A percentile compares a stretch with the other conserved stretches of the same genome.
These are phyloP conservation scores for Aspidiotus destructor DNA, from an alignment of 2,888 invertebrate genomes.

Conservation along the genomic window DNA sequence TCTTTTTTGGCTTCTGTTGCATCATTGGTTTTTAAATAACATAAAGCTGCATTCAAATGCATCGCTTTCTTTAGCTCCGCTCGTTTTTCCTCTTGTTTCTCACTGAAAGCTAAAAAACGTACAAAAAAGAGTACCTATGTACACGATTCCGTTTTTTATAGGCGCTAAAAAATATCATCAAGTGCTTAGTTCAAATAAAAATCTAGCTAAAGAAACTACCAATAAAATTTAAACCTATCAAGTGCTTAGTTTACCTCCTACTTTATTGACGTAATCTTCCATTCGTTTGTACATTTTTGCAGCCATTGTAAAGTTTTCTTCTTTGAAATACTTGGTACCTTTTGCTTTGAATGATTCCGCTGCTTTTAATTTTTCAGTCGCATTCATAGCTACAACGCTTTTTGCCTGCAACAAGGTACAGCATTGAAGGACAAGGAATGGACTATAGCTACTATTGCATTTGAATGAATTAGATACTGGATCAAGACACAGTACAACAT, in stretches of 20 bases:
- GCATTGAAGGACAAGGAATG: no score
- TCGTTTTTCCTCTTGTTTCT: slow-evolving; percentile 45
- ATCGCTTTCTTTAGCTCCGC: slow-evolving; percentile 56
- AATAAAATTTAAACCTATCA: no score
- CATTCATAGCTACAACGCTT: slow-evolving; percentile 72
- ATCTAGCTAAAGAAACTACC: no score
- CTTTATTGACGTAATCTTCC: slow-evolving; percentile 52
- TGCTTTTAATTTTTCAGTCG: slow-evolving; percentile 67
- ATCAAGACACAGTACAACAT: no score
- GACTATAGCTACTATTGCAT: no score
- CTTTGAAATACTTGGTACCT: slow-evolving; percentile 82
- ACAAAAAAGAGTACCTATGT: no score
- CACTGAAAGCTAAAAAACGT: slow-evolving; percentile 41
- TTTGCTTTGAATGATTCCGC: slow-evolving; percentile 76
- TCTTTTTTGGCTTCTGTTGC: slow-evolving; percentile 58
- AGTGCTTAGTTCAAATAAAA: slow-evolving; percentile 34
- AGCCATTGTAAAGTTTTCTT: slow-evolving; percentile 64
- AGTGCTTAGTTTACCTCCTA: slow-evolving; percentile 43
- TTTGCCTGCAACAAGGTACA: slow-evolving; percentile 48
- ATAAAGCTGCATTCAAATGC: slow-evolving; percentile 71
- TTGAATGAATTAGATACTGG: no score
- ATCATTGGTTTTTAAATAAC: slow-evolving; percentile 65
- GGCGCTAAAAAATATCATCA: no score
- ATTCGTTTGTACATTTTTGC: slow-evolving; percentile 79
- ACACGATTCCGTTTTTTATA: no score